These are phyloP conservation scores for Forbesichthys papilliferus DNA, from an alignment of 2,113 vertebrate genomes.

Conservation along the genomic window DNA sequence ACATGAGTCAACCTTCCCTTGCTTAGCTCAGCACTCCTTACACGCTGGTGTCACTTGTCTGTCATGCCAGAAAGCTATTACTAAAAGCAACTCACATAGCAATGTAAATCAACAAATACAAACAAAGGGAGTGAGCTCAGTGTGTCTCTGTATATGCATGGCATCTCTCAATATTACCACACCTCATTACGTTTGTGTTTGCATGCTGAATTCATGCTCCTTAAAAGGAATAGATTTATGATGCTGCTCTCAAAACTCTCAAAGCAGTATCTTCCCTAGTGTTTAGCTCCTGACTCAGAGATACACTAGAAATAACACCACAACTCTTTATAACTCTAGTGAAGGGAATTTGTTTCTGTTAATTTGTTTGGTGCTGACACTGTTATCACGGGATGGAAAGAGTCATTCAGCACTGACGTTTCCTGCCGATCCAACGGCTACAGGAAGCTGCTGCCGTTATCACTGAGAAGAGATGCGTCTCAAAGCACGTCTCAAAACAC, in stretches of 20 bases:
- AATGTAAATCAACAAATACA: not conserved
- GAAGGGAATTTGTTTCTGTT: not conserved
- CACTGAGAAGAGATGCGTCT: not conserved
- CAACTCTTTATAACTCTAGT: no score
- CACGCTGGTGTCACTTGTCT: not conserved
- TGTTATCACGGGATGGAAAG: constrained; percentile 8
- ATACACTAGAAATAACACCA: no score
- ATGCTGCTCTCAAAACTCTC: no score
- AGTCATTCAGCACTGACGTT: constrained; percentile 8
- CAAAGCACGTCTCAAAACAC: not conserved
- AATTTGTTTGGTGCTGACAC: not conserved
- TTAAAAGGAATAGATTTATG: no score
- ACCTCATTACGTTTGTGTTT: no score
- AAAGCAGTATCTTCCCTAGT: no score
- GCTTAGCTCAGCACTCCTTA: not conserved
- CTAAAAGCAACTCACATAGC: not conserved
- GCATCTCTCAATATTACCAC: no score
- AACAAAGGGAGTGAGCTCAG: not conserved
- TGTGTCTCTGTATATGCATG: no score
- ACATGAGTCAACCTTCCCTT: not conserved
- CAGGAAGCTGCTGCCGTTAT: constrained; percentile 37
- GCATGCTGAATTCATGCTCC: no score
- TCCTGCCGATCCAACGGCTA: constrained; percentile 24
- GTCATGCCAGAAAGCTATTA: not conserved
- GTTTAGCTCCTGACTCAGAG: no score